phyloP scores from a whole-genome alignment of 2,888 invertebrate genomes.

The Drosophila mimetica region DNA sequence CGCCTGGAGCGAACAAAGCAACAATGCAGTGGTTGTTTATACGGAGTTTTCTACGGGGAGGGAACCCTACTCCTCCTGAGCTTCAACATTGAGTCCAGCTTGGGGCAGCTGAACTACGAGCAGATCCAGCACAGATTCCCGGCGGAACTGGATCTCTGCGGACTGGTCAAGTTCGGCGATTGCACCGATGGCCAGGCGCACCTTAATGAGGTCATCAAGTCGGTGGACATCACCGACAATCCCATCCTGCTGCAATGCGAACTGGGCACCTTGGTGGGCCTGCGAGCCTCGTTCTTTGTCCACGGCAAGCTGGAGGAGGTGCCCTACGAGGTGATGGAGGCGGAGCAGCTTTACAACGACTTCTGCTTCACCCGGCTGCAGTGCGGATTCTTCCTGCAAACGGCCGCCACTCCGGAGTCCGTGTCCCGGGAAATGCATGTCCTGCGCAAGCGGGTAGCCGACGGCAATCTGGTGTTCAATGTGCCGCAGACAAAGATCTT shows the following conservation, averaged over 20 bases:
- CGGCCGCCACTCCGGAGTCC: conserved; percentile 86
- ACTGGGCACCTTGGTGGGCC: conserved; percentile 86
- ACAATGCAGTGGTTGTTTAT: conserved; percentile 89
- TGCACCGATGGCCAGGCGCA: conserved; percentile 87
- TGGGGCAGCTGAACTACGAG: conserved; percentile 85
- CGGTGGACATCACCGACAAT: conserved; percentile 92
- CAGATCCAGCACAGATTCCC: conserved; percentile 88
- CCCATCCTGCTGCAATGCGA: conserved; percentile 88
- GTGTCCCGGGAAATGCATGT: conserved; percentile 88
- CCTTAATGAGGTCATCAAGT: conserved; percentile 87
- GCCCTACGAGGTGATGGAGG: conserved; percentile 87
- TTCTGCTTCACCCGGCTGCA: conserved; percentile 89
- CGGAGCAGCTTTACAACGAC: conserved; percentile 88
- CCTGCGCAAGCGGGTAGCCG: conserved; percentile 89
- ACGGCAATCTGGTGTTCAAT: conserved; percentile 90
- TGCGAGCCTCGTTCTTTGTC: conserved; percentile 88
- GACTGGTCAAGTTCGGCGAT: conserved; percentile 88
- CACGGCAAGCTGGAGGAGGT: conserved; percentile 89
- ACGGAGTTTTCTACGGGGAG: conserved; percentile 90
- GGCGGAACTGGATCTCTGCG: conserved; percentile 91
- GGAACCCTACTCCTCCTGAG: conserved; percentile 89
- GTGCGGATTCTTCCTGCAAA: conserved; percentile 88
- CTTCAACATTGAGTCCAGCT: conserved; percentile 87
- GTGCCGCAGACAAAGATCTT: conserved; percentile 88
- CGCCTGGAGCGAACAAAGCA: conserved; percentile 88